Percentiles rank a stretch among this genome's conserved stretches.
phyloP scores from a whole-genome alignment of 2,797 vertebrate species.

The Sebastes aleutianus region DNA sequence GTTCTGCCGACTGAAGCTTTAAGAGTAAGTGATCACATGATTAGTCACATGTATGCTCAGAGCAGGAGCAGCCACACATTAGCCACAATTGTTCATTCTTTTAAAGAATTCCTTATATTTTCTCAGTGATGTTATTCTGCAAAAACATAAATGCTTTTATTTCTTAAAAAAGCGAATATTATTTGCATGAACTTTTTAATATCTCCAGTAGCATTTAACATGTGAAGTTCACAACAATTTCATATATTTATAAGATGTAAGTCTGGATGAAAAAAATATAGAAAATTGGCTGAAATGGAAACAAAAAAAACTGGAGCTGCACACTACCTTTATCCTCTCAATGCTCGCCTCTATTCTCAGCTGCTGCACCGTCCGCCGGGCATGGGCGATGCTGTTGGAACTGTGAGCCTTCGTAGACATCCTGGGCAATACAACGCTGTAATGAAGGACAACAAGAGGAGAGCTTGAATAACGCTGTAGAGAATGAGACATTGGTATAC shows the following conservation, averaged over 20 bases:
- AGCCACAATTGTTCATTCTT: background rate
- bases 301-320: background rate
- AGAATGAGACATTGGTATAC: background rate
- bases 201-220: background rate
- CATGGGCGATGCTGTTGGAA: conserved; percentile 89
- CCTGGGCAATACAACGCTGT: conserved; percentile 63
- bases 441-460: conserved; percentile 7
- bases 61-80: background rate
- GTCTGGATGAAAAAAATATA: background rate
- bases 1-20: too few relatives aligned
- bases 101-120: background rate
- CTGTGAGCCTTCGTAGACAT: conserved; percentile 92
- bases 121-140: background rate
- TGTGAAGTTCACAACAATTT: background rate
- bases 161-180: background rate
- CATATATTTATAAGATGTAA: background rate
- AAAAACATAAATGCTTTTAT: background rate
- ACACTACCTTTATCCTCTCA: conserved; percentile 93
- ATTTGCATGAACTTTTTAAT: background rate
- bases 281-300: background rate
- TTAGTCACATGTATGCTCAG: background rate
- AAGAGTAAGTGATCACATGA: background rate
- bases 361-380: conserved; percentile 90
- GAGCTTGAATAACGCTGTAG: background rate
- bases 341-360: conserved; percentile 91